Base-by-base conservation (phyloP, 2,888 invertebrate genomes). In the Lepetodrilus schrolli region DNA sequence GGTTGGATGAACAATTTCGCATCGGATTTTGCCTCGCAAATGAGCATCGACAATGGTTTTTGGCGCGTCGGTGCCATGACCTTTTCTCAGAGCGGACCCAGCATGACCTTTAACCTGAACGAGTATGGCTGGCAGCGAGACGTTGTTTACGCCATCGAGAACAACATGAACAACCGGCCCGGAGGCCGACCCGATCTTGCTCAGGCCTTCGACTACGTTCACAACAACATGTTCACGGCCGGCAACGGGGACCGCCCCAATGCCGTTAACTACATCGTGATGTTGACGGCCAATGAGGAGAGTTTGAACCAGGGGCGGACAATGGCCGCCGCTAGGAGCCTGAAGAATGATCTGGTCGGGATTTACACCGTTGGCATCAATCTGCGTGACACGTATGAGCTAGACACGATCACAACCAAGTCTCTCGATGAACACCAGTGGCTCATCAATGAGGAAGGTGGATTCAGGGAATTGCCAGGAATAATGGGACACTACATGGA, bases 321-420 rank as follows among this genome's bases (percentile, higher is more conserved):
- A 5, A 51, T 65, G 30, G 72, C 66, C 17, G 74, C 78, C 30
- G 78, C 80, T 10, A 58, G 58, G 8, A 74, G 78, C 10, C 78
- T 80, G n/a, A 78, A 78, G 68, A 71, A 73, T 48, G 68, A 38
- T 4, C 85, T 84, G 0, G 80, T 82, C 3, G 79, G 82, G 17
- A 79, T 85, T 68, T 87, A 83, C 73, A 80, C 83, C 23, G 82
- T 87, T 49, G 87, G 87, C 0, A 80, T 86, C 10, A 83, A 83
- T 10, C 51, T 81, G 5, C 66, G 75, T 8, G 76, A 83, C 66
- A 70, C 75, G 1, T 66, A 74, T 1, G 85, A 84, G 38, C 72
- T 87, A 5, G 76, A 83, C 20, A 81, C 78, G 4, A 80, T 86
- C 17, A 82, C 88, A 2, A 83, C 83, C 17, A 73, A 84, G 43